Evolutionary conservation across 2,888 invertebrate genomes (phyloP).

Genomic region (Drosophila mulleri): DNA sequence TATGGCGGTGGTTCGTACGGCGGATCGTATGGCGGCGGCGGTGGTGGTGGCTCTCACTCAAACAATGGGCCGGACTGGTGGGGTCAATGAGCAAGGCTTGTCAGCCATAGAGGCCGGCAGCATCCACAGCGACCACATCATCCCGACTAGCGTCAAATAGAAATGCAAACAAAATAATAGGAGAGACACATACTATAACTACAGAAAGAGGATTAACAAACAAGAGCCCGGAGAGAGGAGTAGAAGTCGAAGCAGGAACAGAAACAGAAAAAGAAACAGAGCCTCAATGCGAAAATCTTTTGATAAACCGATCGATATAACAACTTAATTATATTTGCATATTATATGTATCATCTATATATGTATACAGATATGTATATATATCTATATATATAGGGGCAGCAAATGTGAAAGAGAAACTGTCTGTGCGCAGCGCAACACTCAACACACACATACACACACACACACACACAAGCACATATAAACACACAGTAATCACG

Average conservation of each 20-base stretch:
- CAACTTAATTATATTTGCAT: conserved; percentile 54
- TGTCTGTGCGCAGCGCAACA: conserved; percentile 77
- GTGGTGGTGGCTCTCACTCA: conserved; percentile 82
- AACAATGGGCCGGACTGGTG: conserved; percentile 86
- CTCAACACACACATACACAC: conserved; percentile 22
- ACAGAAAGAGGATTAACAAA: background rate
- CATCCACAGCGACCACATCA: conserved; percentile 44
- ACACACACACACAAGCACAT: conserved; percentile 26
- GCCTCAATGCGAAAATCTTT: conserved; percentile 40
- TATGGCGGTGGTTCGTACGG: conserved; percentile 72
- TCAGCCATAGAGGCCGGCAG: conserved; percentile 48
- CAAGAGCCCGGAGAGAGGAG: conserved; percentile 6
- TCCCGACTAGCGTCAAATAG: conserved; percentile 59
- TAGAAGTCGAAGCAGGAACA: conserved; percentile 2
- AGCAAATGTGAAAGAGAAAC: conserved; percentile 75
- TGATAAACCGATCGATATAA: conserved; percentile 37
- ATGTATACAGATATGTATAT: conserved; percentile 37
- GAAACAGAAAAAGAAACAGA: conserved; percentile 23
- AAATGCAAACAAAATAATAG: conserved; percentile 24
- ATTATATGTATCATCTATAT: conserved; percentile 37
- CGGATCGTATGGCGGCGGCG: conserved; percentile 77
- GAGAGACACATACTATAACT: conserved; percentile 20
- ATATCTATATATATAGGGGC: conserved; percentile 64
- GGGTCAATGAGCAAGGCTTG: conserved; percentile 82
- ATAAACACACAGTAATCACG: conserved; percentile 20